Evolutionary conservation across 1,140 invertebrate species (phyloP), one percentile per base, ranked within the genome.

Genomic region (Ooceraea biroi): DNA sequence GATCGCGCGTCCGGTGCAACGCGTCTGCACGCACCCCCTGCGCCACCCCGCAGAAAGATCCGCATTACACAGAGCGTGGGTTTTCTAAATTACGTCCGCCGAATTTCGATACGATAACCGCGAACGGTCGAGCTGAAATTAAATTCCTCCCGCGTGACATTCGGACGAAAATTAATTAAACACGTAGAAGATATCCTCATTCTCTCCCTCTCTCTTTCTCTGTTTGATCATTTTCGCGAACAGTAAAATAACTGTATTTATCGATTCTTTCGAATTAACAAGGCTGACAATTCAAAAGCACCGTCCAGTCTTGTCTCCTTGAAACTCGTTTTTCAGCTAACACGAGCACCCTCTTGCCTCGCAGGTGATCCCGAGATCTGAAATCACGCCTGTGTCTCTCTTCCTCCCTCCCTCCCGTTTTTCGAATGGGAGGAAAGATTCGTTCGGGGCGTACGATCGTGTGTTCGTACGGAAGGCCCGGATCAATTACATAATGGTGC

Each of bases 401-500:
- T 61, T 14, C 52, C 44, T 57, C 27, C 22, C 1, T 36, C 19
- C 30, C 52, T 8, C 12, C 25, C 25, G 17, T 17, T 1, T 22
- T n/a, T 2, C 14, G 27, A 50, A 46, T 11, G 46, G 3, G 14
- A 80, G 22, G 50, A 19, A 71, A 80, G 50, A 71, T 58, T 36
- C 17, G 12, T 69, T 44, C 22, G 50, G 22, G 7, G n/a, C n/a
- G 12, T 22, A 65, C 17, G 63, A 57, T 69, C 76, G 76, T 36
- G 76, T 36, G 22, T 30, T 46, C 89, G 84, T 88, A 90, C 87
- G 89, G 86, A 92, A 91, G 92, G 89, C 91, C 85, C 90, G 89
- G 91, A 93, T 93, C 92, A 93, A 92, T 93, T 93, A 93, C 92
- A 93, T 93, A 92, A 93, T 93, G 91, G 91, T 89, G 89, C 87